Percentiles rank a stretch among this genome's conserved stretches.
Evolutionary conservation across 2,113 vertebrate species (phyloP).

Genomic region (Sinocyclocheilus grahami): DNA sequence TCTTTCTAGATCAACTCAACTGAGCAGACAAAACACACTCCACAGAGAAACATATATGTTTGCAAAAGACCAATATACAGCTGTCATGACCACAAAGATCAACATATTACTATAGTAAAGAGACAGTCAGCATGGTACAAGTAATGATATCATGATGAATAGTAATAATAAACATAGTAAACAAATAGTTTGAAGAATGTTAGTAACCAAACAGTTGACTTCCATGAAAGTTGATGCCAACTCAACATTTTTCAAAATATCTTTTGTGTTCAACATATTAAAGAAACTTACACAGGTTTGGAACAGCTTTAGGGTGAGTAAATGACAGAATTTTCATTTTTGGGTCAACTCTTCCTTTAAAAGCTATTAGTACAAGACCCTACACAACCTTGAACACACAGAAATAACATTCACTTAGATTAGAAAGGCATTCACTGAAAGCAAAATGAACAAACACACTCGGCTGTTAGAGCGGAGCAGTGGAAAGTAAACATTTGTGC

Average conservation of each 20-base stretch:
- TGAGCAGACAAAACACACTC: not conserved
- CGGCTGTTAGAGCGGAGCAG: not conserved
- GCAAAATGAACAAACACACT: not conserved
- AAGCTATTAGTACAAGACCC: not conserved
- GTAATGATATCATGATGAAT: not conserved
- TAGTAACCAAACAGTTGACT: too few relatives aligned
- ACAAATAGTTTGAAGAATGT: too few relatives aligned
- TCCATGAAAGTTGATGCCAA: too few relatives aligned
- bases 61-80: not conserved
- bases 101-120: not conserved
- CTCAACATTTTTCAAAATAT: too few relatives aligned
- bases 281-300: too few relatives aligned
- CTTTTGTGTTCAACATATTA: too few relatives aligned
- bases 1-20: not conserved
- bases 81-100: not conserved
- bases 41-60: not conserved
- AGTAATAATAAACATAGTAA: too few relatives aligned
- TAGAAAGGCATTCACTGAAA: not conserved
- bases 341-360: not conserved
- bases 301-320: too few relatives aligned
- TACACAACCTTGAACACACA: not conserved
- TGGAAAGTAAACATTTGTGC: conserved; percentile 1
- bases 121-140: not conserved
- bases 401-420: not conserved
- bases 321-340: not conserved